Base-by-base conservation (phyloP, 2,113 vertebrate genomes). In the Lontra canadensis region DNA sequence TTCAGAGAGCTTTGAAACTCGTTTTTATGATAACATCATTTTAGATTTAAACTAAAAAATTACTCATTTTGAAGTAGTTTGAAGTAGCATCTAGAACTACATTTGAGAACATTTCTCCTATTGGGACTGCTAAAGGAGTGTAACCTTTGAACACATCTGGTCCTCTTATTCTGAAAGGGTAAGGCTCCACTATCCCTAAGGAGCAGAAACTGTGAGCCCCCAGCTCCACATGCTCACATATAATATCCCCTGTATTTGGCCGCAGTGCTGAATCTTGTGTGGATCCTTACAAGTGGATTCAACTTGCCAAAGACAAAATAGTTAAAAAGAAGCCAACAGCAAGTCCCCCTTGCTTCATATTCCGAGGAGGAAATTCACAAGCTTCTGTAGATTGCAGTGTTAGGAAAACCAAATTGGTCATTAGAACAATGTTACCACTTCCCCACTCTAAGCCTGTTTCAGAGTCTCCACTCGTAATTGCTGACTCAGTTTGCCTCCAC, bases 401-500 rank as follows among this genome's bases (percentile, higher is more conserved):
- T 85, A 78, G 92, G 90, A 76, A 91, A 95, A 98, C 52, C 74
- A 81, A 69, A 71, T 76, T 85, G 91, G 49, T 23, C 67, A 31
- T 44, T 12, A 61, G 69, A 67, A 78, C 55, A 17, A 61, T 59
- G 81, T 44, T 3, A 20, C 73, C 92, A 88, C 95, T 97, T 95
- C 96, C 93, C 67, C 61, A 69, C 95, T n/a, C 47, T 6, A 42
- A 76, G 61, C 65, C 84, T 44, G 67, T 57, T 42, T 31, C 1
- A 61, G 69, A 42, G 82, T 80, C 83, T 74, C 74, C 88, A n/a
- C 73, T 34, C 7, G 5, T 36, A 86, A 88, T 1, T 91, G 97
- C 91, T 87, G 94, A 93, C 96, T 97, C 95, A 44, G 86, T 88
- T 88, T 61, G 94, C 82, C 93, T 89, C 82, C 44, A 11, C 3